Evolutionary conservation across 1,140 invertebrate species (phyloP).

Genomic region (Drosophila oshimai): DNA sequence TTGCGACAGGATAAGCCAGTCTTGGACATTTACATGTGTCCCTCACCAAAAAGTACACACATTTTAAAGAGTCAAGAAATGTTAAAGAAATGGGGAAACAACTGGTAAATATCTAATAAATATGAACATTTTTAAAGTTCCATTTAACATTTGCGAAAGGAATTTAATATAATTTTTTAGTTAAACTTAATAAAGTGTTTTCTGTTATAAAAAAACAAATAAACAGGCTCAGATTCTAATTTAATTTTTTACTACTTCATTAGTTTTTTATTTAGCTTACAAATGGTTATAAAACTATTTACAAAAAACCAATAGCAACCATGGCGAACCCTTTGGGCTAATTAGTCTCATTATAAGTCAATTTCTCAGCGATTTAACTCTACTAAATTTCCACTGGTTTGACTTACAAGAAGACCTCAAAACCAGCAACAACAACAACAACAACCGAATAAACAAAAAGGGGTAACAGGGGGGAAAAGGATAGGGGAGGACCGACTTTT

Average conservation of each 20-base stretch:
- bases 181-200: too few relatives aligned
- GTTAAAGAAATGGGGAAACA: neutral
- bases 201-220: too few relatives aligned
- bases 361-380: slow-evolving; percentile 57
- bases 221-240: too few relatives aligned
- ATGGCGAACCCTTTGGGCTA: slow-evolving; percentile 25
- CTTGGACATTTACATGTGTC: neutral
- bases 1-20: neutral
- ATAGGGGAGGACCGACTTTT: neutral
- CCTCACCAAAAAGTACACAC: neutral
- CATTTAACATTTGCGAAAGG: too few relatives aligned
- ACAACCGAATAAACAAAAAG: too few relatives aligned
- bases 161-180: too few relatives aligned
- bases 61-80: neutral
- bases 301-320: too few relatives aligned
- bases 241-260: too few relatives aligned
- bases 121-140: neutral
- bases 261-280: too few relatives aligned
- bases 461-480: neutral
- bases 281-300: too few relatives aligned
- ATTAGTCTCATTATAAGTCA: slow-evolving; percentile 54
- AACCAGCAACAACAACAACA: neutral
- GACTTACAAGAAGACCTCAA: neutral
- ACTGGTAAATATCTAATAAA: neutral
- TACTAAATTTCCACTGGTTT: slow-evolving; percentile 45